These are phyloP conservation scores for Chrysolina oricalcia DNA, from an alignment of 2,888 invertebrate genomes.

Conservation along the genomic window DNA sequence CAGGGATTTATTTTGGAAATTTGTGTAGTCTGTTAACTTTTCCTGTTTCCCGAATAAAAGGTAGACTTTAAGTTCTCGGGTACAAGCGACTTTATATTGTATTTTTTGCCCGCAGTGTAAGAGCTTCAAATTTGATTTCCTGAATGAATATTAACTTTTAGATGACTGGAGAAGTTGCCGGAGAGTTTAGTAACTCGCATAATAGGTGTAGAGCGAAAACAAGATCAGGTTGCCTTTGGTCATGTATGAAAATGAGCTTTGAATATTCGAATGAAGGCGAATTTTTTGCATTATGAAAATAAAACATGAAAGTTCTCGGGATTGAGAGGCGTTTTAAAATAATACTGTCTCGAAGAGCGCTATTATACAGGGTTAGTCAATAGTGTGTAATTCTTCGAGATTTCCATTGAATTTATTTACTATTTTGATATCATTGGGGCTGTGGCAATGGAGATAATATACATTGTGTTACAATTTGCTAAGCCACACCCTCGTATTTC, in stretches of 20 bases:
- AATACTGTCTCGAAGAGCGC: too few relatives aligned
- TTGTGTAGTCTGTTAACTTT: slow-evolving; percentile 46
- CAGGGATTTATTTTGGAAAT: slow-evolving; percentile 42
- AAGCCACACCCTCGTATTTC: too few relatives aligned
- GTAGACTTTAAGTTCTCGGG: slow-evolving; percentile 39
- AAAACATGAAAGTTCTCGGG: too few relatives aligned
- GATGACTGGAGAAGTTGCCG: slow-evolving; percentile 39
- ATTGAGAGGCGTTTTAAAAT: too few relatives aligned
- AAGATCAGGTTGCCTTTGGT: slow-evolving; percentile 32
- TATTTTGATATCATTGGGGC: too few relatives aligned
- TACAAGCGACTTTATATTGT: slow-evolving; percentile 24
- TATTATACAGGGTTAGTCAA: too few relatives aligned
- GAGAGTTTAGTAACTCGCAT: slow-evolving; percentile 39
- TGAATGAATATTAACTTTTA: slow-evolving; percentile 44
- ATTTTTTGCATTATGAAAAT: neutral
- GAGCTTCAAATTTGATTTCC: slow-evolving; percentile 42
- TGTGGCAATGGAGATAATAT: too few relatives aligned
- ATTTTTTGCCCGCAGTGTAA: slow-evolving; percentile 32
- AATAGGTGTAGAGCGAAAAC: slow-evolving; percentile 27
- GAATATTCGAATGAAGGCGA: slow-evolving; percentile 20
- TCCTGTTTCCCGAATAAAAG: slow-evolving; percentile 38
- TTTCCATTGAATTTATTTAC: too few relatives aligned
- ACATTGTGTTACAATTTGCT: too few relatives aligned
- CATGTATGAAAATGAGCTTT: slow-evolving; percentile 28
- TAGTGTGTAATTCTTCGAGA: too few relatives aligned